Base-by-base conservation (phyloP, 2,113 vertebrate genomes). In the Melospiza georgiana region DNA sequence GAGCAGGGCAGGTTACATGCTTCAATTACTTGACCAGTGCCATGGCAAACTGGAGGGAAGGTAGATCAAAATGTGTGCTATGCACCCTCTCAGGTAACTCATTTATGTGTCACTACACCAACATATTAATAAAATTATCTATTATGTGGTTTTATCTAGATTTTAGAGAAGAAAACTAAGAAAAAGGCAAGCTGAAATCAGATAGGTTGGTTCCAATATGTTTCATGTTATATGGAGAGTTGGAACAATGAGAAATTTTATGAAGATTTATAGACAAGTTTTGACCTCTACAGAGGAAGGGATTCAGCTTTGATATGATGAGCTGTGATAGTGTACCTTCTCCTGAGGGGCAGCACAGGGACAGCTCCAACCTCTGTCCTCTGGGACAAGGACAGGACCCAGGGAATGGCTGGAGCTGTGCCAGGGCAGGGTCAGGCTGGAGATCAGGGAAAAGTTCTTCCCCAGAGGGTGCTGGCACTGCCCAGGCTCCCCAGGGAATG, bases 311-410 rank as follows among this genome's bases (percentile, higher is more conserved):
- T 43, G 15, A 7, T 23, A 6, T 18, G 31, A 43, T 18, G 25
- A 58, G 28, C 9, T 35, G 33, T 31, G 35, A 25, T 10, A 11
- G 4, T 79, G 23, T 51, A 39, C 3, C 49, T 84, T 16, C 22
- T 63, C 25, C 33, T 33, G 22, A 63, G 48, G 33, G 9, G 13
- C 33, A 63, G 58, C 16, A 30, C 5, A 65, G 18, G 59, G 59
- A 4, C n/a, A 65, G 51, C 16, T 25, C 62, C 1, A 0, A 9
- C 6, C 44, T 49, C 43, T 85, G 35, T 20, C 2, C 5, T 0
- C n/a, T 43, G 61, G 0, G 20, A 12, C 43, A 35, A 20, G 35
- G 31, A 9, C 43, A 31, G 51, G 5, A 30, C 0, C 12, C 43
- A 49, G 35, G 59, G 62, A 35, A 35, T 0, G 31, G 52, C 72